phyloP scores from a whole-genome alignment of 30 jellyfish, hydroid and myxozoan species.

The Phacellophora camtschatica region DNA sequence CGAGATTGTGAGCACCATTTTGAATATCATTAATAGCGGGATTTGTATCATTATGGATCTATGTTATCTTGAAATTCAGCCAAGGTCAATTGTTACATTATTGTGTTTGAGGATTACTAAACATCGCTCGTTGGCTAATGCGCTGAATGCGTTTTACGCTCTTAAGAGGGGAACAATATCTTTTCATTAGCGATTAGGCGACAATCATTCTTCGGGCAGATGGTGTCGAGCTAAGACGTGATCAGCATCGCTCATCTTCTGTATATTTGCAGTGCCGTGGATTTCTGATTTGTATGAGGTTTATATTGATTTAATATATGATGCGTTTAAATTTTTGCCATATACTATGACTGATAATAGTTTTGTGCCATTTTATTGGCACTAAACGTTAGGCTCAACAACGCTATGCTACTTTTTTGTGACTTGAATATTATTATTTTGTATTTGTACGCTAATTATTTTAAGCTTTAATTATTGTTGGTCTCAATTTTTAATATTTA shows the following conservation, averaged over 20 bases:
- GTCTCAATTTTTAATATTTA: too few species aligned
- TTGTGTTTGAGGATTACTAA: constrained; percentile 47
- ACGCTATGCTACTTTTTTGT: too few species aligned
- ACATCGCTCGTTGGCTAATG: constrained; percentile 53
- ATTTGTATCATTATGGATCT: constrained; percentile 40
- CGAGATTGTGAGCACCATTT: background rate
- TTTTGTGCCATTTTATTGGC: too few species aligned
- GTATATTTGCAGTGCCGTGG: background rate
- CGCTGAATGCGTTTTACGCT: constrained; percentile 36
- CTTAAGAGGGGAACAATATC: constrained; percentile 35
- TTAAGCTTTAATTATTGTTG: too few species aligned
- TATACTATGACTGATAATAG: too few species aligned
- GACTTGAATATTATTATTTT: too few species aligned
- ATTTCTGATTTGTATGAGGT: constrained; percentile 21
- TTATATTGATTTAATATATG: background rate
- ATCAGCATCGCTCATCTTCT: constrained; percentile 23
- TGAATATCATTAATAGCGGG: constrained; percentile 21
- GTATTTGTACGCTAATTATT: too few species aligned
- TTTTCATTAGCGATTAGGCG: constrained; percentile 46
- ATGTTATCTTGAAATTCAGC: constrained; percentile 47
- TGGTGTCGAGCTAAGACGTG: constrained; percentile 52
- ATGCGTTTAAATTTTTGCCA: too few species aligned
- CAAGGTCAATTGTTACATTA: constrained; percentile 52
- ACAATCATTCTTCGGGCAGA: constrained; percentile 45
- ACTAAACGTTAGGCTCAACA: too few species aligned